phyloP scores from a whole-genome alignment of 1,140 invertebrate genomes.

The Ceratina calcarata region DNA sequence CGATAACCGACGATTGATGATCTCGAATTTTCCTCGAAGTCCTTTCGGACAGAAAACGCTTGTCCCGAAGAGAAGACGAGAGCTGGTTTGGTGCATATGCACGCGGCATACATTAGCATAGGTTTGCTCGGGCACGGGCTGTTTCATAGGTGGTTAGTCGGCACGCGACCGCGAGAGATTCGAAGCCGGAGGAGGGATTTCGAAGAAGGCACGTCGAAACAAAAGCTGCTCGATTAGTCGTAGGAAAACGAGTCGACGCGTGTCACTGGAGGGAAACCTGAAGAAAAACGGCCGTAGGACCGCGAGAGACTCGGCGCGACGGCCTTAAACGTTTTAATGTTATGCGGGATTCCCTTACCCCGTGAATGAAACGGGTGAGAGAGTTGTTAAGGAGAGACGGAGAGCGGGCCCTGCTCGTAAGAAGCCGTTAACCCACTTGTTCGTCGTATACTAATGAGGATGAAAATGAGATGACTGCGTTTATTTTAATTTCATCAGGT shows the following conservation, averaged over 20 bases:
- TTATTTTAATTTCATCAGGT: constrained; percentile 80
- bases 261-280: constrained; percentile 30
- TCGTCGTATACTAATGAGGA: constrained; percentile 78
- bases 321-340: constrained; percentile 72
- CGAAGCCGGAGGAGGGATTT: constrained; percentile 48
- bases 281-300: constrained; percentile 8
- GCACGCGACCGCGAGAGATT: constrained; percentile 65
- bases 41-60: no score
- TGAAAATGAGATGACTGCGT: constrained; percentile 78
- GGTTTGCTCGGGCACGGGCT: constrained; percentile 62
- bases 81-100: constrained; percentile 25
- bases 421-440: constrained; percentile 77
- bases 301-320: constrained; percentile 33
- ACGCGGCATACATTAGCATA: constrained; percentile 68
- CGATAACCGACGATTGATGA: neutral
- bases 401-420: constrained; percentile 61
- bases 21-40: neutral
- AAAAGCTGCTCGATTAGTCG: constrained; percentile 24
- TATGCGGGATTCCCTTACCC: constrained; percentile 75
- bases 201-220: constrained; percentile 50
- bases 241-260: constrained; percentile 26
- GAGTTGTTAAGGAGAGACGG: constrained; percentile 23
- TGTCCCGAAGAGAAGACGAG: neutral
- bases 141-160: constrained; percentile 66
- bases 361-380: constrained; percentile 64